Percentiles rank a stretch among this genome's conserved stretches.
These are phyloP conservation scores for Dicranocentrus wangi DNA, from an alignment of 2,888 invertebrate genomes.

Conservation along the genomic window DNA sequence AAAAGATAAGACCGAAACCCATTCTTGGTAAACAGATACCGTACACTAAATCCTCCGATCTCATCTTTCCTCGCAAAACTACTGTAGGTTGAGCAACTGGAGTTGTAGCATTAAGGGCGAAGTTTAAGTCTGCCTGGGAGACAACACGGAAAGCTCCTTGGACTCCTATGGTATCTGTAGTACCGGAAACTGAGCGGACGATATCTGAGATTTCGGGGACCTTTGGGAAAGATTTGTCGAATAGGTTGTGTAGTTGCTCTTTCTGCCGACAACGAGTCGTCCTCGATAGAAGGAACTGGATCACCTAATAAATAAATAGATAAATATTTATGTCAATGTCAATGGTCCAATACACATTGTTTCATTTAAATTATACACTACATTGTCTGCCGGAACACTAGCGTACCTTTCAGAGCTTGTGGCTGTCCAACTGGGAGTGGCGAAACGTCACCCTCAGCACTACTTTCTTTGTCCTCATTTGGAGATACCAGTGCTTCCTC, in stretches of 20 bases:
- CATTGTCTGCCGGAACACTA: no score
- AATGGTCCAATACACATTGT: no score
- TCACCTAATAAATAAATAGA: slow-evolving; percentile 37
- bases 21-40: slow-evolving; percentile 93
- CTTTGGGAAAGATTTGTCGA: slow-evolving; percentile 81
- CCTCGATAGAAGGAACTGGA: slow-evolving; percentile 40
- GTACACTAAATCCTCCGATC: slow-evolving; percentile 85
- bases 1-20: slow-evolving; percentile 90
- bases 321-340: no score
- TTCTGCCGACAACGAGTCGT: slow-evolving; percentile 58
- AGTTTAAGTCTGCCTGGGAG: slow-evolving; percentile 91
- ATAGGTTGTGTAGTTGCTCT: slow-evolving; percentile 22
- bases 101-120: slow-evolving; percentile 86
- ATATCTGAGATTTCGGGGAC: slow-evolving; percentile 80
- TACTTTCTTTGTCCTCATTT: not conserved
- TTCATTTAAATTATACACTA: no score
- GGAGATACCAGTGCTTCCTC: slow-evolving; percentile 12
- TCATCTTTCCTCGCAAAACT: slow-evolving; percentile 68
- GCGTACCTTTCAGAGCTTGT: slow-evolving; percentile 67
- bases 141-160: slow-evolving; percentile 92
- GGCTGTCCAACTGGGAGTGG: slow-evolving; percentile 41
- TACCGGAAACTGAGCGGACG: slow-evolving; percentile 67
- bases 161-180: slow-evolving; percentile 86
- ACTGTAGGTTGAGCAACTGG: slow-evolving; percentile 74
- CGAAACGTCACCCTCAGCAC: not conserved